These are phyloP conservation scores for Poeciliopsis infans DNA, from an alignment of 2,797 vertebrate genomes.

Conservation along the genomic window DNA sequence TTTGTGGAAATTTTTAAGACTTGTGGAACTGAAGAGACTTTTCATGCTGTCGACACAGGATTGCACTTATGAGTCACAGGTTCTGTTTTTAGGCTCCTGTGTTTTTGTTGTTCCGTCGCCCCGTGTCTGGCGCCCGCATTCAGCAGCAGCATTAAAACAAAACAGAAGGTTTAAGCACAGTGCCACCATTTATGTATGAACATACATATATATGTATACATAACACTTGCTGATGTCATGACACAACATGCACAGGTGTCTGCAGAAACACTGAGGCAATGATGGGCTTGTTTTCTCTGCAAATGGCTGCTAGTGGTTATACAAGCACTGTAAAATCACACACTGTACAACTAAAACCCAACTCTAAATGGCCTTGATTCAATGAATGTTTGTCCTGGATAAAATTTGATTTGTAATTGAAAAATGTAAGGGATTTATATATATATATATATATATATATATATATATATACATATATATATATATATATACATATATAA, in stretches of 20 bases:
- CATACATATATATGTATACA: conserved; percentile 16
- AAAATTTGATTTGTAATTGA: conserved; percentile 57
- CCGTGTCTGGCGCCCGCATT: conserved; percentile 37
- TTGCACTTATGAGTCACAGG: conserved; percentile 73
- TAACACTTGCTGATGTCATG: conserved; percentile 53
- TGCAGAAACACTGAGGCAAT: conserved; percentile 28
- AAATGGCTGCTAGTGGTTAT: conserved; percentile 63
- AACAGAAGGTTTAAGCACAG: conserved; percentile 49
- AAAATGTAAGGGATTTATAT: conserved; percentile 29
- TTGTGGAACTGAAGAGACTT: conserved; percentile 60
- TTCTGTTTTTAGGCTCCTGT: conserved; percentile 47
- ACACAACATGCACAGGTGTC: conserved; percentile 37
- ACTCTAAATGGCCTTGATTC: conserved; percentile 78
- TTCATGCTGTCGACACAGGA: conserved; percentile 62
- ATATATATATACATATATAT: too few species aligned
- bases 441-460: too few species aligned
- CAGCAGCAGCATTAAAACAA: conserved; percentile 39
- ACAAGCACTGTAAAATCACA: conserved; percentile 72
- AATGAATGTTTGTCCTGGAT: conserved; percentile 76
- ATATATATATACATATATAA: neutral
- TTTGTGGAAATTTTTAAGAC: conserved; percentile 22
- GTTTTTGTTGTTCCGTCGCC: conserved; percentile 34
- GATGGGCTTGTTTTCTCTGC: conserved; percentile 25
- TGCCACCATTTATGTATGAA: conserved; percentile 19
- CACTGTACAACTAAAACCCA: conserved; percentile 67